A percentile compares a stretch with the other conserved stretches of the same genome.
Evolutionary conservation across 1,140 invertebrate species (phyloP).

Genomic region (Caenorhabditis elegans): DNA sequence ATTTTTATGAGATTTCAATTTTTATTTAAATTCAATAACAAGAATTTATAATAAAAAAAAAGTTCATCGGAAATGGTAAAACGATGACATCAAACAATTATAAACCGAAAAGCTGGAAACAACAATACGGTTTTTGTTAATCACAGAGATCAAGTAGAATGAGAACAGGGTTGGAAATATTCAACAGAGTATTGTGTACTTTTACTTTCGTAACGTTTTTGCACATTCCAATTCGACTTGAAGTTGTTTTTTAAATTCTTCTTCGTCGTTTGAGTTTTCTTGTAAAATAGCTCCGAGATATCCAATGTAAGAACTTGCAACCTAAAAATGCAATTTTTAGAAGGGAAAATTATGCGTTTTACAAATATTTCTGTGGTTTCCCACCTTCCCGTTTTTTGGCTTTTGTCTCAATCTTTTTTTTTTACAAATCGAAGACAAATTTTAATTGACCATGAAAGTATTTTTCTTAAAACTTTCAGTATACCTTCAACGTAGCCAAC

Average conservation of each 20-base stretch:
- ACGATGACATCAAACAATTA: too few species aligned
- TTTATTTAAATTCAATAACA: too few species aligned
- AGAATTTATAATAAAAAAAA: too few species aligned
- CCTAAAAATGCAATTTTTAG: not conserved
- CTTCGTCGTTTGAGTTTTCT: not conserved
- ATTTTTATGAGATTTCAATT: too few species aligned
- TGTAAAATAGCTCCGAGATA: not conserved
- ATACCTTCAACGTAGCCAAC: not conserved
- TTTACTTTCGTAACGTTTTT: not conserved
- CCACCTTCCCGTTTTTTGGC: too few species aligned
- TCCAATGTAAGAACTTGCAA: not conserved
- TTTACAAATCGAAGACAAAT: too few species aligned
- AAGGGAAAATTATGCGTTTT: not conserved
- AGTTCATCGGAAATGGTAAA: too few species aligned
- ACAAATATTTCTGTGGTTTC: too few species aligned
- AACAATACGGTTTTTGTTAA: not conserved
- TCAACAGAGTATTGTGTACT: not conserved
- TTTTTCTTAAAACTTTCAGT: not conserved
- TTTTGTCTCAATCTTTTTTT: too few species aligned
- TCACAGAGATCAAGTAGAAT: conserved; percentile 1
- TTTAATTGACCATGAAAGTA: too few species aligned
- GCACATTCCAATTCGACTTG: not conserved
- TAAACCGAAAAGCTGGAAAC: too few species aligned
- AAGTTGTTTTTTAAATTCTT: not conserved
- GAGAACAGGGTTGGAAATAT: not conserved